Conservation (phyloP, 2,113 vertebrate genomes). For the Montifringilla adamsi region DNA sequence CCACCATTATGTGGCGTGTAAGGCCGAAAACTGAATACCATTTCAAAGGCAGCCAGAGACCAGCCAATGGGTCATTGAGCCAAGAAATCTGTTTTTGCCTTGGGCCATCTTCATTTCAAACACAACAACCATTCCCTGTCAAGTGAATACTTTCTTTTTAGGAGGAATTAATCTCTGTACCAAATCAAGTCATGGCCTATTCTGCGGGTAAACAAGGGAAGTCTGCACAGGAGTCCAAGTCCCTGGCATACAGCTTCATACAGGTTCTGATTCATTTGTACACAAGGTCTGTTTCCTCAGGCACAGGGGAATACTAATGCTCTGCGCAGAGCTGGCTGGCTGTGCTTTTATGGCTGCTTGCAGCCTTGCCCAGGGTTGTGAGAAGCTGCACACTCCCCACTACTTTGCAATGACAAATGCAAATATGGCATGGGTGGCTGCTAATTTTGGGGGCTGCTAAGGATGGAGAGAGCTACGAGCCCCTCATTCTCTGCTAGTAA, state of each 20-base stretch:
- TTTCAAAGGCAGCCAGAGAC: background rate
- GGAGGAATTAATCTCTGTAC: constrained; percentile 3
- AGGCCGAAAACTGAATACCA: background rate
- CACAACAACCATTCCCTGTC: background rate
- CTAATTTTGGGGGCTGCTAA: background rate
- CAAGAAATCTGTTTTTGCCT: background rate
- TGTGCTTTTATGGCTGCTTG: background rate
- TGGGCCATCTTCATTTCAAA: background rate
- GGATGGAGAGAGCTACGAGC: background rate
- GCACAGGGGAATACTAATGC: background rate
- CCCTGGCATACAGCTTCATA: background rate
- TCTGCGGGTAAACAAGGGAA: background rate
- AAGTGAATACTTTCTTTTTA: background rate
- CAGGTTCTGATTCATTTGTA: background rate
- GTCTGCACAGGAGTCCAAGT: background rate
- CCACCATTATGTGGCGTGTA: background rate
- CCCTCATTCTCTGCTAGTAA: background rate
- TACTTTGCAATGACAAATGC: background rate
- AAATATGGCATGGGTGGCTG: background rate
- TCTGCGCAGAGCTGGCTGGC: background rate
- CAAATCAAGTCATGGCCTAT: background rate
- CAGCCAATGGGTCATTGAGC: background rate
- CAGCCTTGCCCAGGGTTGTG: background rate
- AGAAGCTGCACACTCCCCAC: background rate
- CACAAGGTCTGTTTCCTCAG: background rate